A percentile compares a stretch with the other conserved stretches of the same genome.
Conservation (phyloP, 2,113 vertebrate species). For the Channa maculata region DNA sequence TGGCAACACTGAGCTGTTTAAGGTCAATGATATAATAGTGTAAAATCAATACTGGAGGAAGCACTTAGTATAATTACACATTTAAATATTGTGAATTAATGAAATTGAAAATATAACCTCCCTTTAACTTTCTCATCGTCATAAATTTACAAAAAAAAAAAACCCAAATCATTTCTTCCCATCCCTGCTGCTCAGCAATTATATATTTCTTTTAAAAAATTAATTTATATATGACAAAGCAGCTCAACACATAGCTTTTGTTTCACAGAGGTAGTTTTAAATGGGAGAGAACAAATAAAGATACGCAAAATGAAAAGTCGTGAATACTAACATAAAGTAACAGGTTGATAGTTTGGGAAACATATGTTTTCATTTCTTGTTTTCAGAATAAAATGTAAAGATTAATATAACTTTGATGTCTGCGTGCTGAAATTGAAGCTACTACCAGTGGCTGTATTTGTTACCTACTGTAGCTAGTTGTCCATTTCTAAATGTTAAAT, state of each 20-base stretch:
- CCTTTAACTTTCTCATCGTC: neutral
- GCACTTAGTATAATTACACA: conserved; percentile 19
- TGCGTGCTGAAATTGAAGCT: too few relatives aligned
- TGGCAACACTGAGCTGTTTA: neutral
- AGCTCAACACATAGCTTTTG: neutral
- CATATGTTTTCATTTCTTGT: too few relatives aligned
- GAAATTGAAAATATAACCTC: neutral
- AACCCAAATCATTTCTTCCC: neutral
- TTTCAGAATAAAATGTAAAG: too few relatives aligned
- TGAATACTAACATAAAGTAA: neutral
- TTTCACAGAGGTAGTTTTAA: conserved; percentile 61
- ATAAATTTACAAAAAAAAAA: conserved; percentile 8
- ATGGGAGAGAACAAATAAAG: neutral
- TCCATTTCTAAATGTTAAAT: too few relatives aligned
- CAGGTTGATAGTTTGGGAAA: too few relatives aligned
- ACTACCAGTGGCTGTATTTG: too few relatives aligned
- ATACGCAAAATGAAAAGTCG: neutral
- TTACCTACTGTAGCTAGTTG: too few relatives aligned
- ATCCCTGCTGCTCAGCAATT: conserved; percentile 9
- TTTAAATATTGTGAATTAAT: neutral
- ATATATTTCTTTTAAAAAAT: too few relatives aligned
- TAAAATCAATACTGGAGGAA: conserved; percentile 15
- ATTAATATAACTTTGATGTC: too few relatives aligned
- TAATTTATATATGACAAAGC: too few relatives aligned
- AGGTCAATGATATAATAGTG: neutral